Evolutionary conservation across 2,888 invertebrate species (phyloP), one percentile per base, ranked within the genome.

Genomic region (Zygothrica quintamaculata): DNA sequence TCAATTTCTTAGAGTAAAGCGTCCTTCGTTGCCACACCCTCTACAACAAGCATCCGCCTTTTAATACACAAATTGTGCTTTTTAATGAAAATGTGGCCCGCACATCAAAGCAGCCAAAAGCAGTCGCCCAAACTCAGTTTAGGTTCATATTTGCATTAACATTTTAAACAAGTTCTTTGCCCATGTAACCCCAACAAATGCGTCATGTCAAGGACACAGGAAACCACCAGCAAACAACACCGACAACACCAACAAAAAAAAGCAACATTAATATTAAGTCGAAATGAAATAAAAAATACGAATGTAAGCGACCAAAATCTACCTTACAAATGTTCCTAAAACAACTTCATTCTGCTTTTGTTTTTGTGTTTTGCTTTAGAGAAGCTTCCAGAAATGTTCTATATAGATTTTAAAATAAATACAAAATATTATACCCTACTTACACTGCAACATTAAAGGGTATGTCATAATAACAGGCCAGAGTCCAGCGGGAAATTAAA

Each of bases 161-260:
- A 68, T 57, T 59, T 50, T 6, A 42, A 59, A 68, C 43, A 36
- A 55, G 50, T 55, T 66, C 40, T 57, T 51, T 56, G 34, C 5
- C 39, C 11, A 15, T 15, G 37, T 11, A 42, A 36, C 3, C 37
- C 50, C 15, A 56, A 66, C 55, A 64, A 67, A 52, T 52, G 65
- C 56, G 42, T 36, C 47, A 44, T 70, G 60, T 74, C 73, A 73
- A 74, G 71, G 73, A 13, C 64, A 68, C 31, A 33, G n/a, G n/a
- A 34, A 40, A 34, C 46, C 47, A 22, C 42, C 25, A 51, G 25
- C 53, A 36, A 37, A 25, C 11, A 56, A 16, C 6, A 16, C 25
- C 16, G 43, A 37, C 11, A 36, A 34, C 7, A 62, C 43, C 9
- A 40, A 15, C 5, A 26, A n/a, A n/a, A n/a, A 16, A 33, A 18